phyloP scores from a whole-genome alignment of 2,888 invertebrate species.

The Brachyopa scutellaris region DNA sequence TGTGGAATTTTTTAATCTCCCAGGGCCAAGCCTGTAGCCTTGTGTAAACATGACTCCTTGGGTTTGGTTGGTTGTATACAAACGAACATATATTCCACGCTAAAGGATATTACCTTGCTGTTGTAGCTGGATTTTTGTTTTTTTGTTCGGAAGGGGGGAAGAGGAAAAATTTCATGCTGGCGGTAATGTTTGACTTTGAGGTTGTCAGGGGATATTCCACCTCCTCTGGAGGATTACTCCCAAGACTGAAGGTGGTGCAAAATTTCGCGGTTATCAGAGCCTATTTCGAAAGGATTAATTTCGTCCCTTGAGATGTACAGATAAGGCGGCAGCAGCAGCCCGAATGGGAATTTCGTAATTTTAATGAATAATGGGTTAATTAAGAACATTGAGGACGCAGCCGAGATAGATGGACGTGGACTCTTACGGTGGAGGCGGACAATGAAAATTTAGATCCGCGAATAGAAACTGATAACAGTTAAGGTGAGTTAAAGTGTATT shows the following conservation, averaged over 20 bases:
- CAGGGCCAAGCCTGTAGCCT: constrained; percentile 47
- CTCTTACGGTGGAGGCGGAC: background rate
- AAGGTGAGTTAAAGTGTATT: constrained; percentile 71
- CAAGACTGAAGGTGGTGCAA: constrained; percentile 66
- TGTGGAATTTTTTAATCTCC: constrained; percentile 72
- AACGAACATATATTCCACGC: constrained; percentile 22
- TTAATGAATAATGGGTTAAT: constrained; percentile 81
- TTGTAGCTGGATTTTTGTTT: background rate
- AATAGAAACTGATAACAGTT: constrained; percentile 60
- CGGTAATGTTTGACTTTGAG: constrained; percentile 61
- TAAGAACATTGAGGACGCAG: constrained; percentile 73
- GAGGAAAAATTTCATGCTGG: constrained; percentile 9
- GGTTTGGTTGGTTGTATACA: no score
- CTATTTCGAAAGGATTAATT: constrained; percentile 71
- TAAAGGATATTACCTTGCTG: constrained; percentile 20
- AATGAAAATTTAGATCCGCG: constrained; percentile 55
- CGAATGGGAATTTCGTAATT: constrained; percentile 74
- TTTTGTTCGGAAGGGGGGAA: background rate
- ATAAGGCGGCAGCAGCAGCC: constrained; percentile 43
- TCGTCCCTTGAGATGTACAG: constrained; percentile 68
- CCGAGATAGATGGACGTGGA: constrained; percentile 59
- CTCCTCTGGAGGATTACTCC: constrained; percentile 46
- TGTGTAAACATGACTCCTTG: constrained; percentile 50
- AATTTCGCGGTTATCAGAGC: constrained; percentile 73
- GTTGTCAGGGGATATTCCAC: constrained; percentile 47